A percentile compares a stretch with the other conserved stretches of the same genome.
Conservation (phyloP, 2,113 vertebrate genomes). For the Meriones unguiculatus region DNA sequence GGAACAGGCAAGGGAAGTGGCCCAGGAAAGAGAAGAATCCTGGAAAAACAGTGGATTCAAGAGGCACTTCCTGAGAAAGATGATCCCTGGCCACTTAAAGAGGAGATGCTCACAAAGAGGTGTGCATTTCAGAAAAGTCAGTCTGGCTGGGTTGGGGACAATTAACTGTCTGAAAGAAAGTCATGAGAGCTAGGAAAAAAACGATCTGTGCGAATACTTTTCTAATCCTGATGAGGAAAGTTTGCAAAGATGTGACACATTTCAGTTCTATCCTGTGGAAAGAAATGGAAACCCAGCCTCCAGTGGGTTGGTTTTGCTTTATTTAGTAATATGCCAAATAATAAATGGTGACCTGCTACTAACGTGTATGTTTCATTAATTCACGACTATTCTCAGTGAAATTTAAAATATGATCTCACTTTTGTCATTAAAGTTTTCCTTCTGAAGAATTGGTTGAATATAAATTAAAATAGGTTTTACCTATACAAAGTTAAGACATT, state of each 20-base stretch:
- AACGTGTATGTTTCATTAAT: background rate
- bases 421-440: background rate
- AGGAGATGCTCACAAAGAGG: background rate
- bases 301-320: background rate
- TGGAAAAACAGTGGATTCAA: background rate
- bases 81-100: background rate
- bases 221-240: background rate
- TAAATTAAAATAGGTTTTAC: slow-evolving; percentile 57
- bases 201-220: background rate
- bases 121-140: background rate
- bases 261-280: background rate
- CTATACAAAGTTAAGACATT: slow-evolving; percentile 50
- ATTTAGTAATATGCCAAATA: background rate
- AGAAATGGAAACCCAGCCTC: background rate
- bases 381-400: background rate
- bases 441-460: slow-evolving; percentile 18
- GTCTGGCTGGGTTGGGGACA: background rate
- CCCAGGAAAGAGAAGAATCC: background rate
- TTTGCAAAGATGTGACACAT: background rate
- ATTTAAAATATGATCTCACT: background rate
- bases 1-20: background rate
- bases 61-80: background rate
- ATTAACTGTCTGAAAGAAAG: background rate
- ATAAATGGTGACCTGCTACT: background rate
- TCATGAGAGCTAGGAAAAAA: background rate